Conservation (phyloP, 2,797 vertebrate genomes). For the Crax fasciolata region DNA sequence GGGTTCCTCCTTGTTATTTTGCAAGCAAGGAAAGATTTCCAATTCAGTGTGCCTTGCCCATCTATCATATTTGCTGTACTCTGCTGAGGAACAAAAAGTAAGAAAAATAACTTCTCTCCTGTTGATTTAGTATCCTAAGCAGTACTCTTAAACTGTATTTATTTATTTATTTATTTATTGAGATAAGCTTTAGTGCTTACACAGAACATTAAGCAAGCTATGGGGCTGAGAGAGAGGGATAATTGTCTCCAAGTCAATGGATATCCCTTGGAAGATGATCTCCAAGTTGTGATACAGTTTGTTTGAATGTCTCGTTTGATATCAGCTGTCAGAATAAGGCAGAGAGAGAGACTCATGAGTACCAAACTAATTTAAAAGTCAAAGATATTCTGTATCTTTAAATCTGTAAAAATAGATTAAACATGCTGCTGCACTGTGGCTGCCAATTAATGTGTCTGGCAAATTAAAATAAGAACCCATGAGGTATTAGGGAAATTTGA, state of each 20-base stretch:
- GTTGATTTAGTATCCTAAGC: neutral
- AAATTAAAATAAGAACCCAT: slow-evolving; percentile 61
- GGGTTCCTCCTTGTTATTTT: neutral
- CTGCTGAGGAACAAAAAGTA: neutral
- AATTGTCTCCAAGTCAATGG: neutral
- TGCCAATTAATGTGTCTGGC: slow-evolving; percentile 54
- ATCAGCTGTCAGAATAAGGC: slow-evolving; percentile 37
- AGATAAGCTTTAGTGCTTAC: neutral
- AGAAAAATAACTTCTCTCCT: neutral
- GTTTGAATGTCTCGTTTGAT: slow-evolving; percentile 14
- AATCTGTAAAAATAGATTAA: slow-evolving; percentile 66
- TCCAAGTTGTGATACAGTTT: neutral
- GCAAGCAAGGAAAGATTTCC: neutral
- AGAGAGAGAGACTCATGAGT: neutral
- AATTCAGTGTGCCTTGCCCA: neutral
- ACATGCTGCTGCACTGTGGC: slow-evolving; percentile 7
- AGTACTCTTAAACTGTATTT: neutral
- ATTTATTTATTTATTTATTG: too few relatives aligned
- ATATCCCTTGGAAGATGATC: slow-evolving; percentile 20
- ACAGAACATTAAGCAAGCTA: neutral
- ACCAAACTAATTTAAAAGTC: slow-evolving; percentile 60
- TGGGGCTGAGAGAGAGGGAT: neutral
- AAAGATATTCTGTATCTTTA: slow-evolving; percentile 57
- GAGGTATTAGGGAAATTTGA: slow-evolving; percentile 55
- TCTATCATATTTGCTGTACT: neutral